phyloP scores from a whole-genome alignment of 1,140 invertebrate genomes.

The Halesus radiatus region DNA sequence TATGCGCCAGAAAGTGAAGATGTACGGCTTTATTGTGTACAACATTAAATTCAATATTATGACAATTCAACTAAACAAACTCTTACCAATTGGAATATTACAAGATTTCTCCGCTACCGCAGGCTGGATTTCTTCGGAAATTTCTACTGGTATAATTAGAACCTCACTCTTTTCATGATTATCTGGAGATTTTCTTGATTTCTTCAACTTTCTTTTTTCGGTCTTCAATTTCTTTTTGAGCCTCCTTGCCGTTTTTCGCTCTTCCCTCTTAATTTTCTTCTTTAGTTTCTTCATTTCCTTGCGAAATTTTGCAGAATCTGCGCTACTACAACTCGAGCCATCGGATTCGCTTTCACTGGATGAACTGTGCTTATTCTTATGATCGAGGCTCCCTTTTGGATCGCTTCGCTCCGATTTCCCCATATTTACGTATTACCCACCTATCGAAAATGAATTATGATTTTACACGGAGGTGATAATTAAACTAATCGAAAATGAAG shows the following conservation, averaged over 20 bases:
- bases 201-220: slow-evolving; percentile 64
- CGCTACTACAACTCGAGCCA: slow-evolving; percentile 15
- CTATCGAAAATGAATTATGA: background rate
- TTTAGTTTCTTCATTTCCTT: slow-evolving; percentile 67
- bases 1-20: no score
- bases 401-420: slow-evolving; percentile 5
- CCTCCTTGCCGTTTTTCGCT: slow-evolving; percentile 64
- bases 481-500: background rate
- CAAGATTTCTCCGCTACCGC: slow-evolving; percentile 58
- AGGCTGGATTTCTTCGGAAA: background rate
- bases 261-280: slow-evolving; percentile 67
- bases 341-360: slow-evolving; percentile 30
- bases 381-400: background rate
- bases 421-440: background rate
- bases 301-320: slow-evolving; percentile 46
- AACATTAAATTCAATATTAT: background rate
- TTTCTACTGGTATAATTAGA: background rate
- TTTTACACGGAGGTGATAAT: background rate
- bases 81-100: slow-evolving; percentile 69
- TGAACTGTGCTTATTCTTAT: slow-evolving; percentile 15
- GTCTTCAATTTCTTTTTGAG: slow-evolving; percentile 68
- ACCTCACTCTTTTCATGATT: slow-evolving; percentile 43
- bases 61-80: background rate
- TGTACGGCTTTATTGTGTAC: no score
- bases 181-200: slow-evolving; percentile 60